Conservation (phyloP, 1,140 invertebrate species). For the Argopecten irradians region DNA sequence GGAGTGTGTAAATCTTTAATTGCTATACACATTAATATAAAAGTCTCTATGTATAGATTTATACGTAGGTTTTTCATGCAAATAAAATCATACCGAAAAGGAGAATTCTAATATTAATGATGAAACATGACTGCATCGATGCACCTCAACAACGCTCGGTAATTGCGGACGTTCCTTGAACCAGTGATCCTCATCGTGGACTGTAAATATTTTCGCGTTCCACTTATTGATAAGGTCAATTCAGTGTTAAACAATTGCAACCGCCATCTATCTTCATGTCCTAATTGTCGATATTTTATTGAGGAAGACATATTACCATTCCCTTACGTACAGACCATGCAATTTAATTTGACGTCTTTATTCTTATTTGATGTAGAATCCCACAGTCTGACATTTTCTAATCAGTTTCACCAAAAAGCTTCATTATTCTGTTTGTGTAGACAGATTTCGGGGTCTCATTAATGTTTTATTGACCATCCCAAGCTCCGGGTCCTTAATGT, state of each 20-base stretch:
- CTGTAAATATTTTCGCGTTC: not conserved
- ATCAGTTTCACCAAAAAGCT: slow-evolving; percentile 11
- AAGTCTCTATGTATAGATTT: no score
- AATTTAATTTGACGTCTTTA: slow-evolving; percentile 18
- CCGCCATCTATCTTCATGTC: not conserved
- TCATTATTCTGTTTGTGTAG: slow-evolving; percentile 22
- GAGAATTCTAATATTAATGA: no score
- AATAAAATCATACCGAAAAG: no score
- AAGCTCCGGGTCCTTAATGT: not conserved
- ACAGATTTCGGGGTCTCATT: slow-evolving; percentile 8
- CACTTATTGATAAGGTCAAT: not conserved
- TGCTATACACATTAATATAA: no score
- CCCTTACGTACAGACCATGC: not conserved
- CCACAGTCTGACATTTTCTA: slow-evolving; percentile 14
- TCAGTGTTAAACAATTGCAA: not conserved
- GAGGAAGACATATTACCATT: not conserved
- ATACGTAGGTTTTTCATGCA: no score
- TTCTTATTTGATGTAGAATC: slow-evolving; percentile 8
- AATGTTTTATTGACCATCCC: slow-evolving; percentile 16
- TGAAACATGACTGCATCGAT: not conserved
- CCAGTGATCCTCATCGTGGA: not conserved
- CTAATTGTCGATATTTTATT: not conserved
- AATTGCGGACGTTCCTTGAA: not conserved
- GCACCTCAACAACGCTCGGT: not conserved
- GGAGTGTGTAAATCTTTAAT: no score